Percentiles rank a stretch among this genome's conserved stretches.
Conservation (phyloP, 2,888 invertebrate species). For the Gastrophysa polygoni region DNA sequence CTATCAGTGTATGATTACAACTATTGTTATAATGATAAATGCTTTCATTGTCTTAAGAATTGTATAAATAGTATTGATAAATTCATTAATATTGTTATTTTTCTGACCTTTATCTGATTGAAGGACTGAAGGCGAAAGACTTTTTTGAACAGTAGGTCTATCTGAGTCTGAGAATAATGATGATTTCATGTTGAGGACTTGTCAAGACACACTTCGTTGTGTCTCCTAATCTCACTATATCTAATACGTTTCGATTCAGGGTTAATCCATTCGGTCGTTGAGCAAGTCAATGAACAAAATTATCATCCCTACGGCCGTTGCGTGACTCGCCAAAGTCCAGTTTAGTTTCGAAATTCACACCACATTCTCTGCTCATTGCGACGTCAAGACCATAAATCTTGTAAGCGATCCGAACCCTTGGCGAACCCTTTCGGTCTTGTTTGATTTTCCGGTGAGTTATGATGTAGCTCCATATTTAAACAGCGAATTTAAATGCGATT, state of each 20-base stretch:
- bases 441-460: slow-evolving; percentile 56
- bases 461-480: slow-evolving; percentile 48
- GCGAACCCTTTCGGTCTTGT: slow-evolving; percentile 41
- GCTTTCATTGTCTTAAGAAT: no score
- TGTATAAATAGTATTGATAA: no score
- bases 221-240: no score
- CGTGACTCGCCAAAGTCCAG: slow-evolving; percentile 11
- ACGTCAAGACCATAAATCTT: slow-evolving; percentile 55
- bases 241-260: neutral
- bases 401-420: slow-evolving; percentile 51
- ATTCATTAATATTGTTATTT: no score
- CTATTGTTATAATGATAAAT: no score
- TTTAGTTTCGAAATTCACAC: slow-evolving; percentile 46
- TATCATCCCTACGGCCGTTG: neutral
- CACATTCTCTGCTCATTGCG: slow-evolving; percentile 46
- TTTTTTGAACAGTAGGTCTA: no score
- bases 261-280: neutral
- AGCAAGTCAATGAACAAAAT: neutral
- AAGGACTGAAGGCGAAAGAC: no score
- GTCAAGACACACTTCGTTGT: no score
- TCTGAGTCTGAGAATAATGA: no score
- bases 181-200: no score
- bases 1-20: no score
- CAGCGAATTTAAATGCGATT: slow-evolving; percentile 56
- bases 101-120: no score